phyloP scores from a whole-genome alignment of 1,140 invertebrate genomes.

The Drosophila navojoa region DNA sequence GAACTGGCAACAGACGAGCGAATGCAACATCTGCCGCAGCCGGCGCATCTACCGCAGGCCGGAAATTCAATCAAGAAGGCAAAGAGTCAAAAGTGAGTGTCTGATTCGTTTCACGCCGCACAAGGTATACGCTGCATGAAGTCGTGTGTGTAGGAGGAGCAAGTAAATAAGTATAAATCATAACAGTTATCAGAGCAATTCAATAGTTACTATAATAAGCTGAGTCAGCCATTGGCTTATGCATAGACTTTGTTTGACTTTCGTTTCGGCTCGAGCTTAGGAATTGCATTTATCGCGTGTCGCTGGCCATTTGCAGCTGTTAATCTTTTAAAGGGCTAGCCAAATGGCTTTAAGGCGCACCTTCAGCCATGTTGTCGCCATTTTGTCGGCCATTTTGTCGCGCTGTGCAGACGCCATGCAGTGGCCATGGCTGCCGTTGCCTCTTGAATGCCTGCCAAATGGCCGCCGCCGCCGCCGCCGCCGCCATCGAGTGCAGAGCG shows the following conservation, averaged over 20 bases:
- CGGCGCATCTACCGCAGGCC: constrained; percentile 64
- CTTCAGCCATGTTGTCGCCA: constrained; percentile 47
- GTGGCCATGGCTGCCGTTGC: constrained; percentile 45
- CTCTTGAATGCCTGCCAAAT: constrained; percentile 70
- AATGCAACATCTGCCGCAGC: constrained; percentile 60
- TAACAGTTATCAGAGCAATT: too few relatives aligned
- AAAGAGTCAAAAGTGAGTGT: constrained; percentile 1
- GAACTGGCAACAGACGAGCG: constrained; percentile 63
- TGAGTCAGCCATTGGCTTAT: too few relatives aligned
- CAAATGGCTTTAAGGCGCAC: constrained; percentile 34
- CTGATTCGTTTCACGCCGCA: constrained; percentile 1
- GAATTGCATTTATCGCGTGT: constrained; percentile 2
- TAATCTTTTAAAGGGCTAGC: constrained; percentile 13
- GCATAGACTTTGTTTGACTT: too few relatives aligned
- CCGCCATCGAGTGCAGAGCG: neutral
- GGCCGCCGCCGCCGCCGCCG: constrained; percentile 30
- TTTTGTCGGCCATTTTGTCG: constrained; percentile 64
- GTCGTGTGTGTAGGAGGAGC: too few relatives aligned
- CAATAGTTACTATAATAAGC: too few relatives aligned
- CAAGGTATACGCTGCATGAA: neutral
- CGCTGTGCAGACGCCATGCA: constrained; percentile 69
- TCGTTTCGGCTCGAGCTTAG: neutral
- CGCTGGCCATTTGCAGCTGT: constrained; percentile 10
- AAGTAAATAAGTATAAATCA: too few relatives aligned
- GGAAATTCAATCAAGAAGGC: constrained; percentile 63